phyloP scores from a whole-genome alignment of 2,113 vertebrate genomes.

The Rhinogobius similis region DNA sequence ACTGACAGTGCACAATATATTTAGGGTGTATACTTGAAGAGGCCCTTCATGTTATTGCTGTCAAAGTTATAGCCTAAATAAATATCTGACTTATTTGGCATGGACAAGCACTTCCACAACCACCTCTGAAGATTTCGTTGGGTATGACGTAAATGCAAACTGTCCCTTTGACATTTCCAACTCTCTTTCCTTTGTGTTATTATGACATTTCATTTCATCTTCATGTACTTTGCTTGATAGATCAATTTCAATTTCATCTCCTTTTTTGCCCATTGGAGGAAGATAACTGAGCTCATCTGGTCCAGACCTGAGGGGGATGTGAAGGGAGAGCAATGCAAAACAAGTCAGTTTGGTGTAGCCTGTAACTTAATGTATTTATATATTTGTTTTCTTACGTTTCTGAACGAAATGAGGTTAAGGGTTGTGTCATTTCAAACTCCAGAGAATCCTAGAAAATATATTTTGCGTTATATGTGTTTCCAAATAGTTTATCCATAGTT shows the following conservation, averaged over 20 bases:
- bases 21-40: background rate
- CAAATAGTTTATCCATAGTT: background rate
- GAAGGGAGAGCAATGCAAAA: background rate
- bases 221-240: background rate
- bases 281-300: conserved; percentile 13
- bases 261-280: conserved; percentile 10
- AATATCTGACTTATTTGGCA: conserved; percentile 16
- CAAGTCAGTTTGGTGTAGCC: background rate
- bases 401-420: background rate
- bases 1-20: background rate
- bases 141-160: conserved; percentile 5
- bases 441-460: background rate
- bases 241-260: background rate
- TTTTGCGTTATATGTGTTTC: background rate
- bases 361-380: background rate
- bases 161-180: conserved; percentile 1
- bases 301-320: background rate
- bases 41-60: background rate
- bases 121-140: conserved; percentile 21
- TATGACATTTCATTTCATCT: background rate
- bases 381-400: background rate
- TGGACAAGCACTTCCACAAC: conserved; percentile 68
- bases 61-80: background rate
- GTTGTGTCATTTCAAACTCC: background rate
- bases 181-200: background rate